Evolutionary conservation across 37 sponge, comb jelly and placozoan genomes (phyloP), one percentile per base, ranked within the genome.

Genomic region (Tethya wilhelma): DNA sequence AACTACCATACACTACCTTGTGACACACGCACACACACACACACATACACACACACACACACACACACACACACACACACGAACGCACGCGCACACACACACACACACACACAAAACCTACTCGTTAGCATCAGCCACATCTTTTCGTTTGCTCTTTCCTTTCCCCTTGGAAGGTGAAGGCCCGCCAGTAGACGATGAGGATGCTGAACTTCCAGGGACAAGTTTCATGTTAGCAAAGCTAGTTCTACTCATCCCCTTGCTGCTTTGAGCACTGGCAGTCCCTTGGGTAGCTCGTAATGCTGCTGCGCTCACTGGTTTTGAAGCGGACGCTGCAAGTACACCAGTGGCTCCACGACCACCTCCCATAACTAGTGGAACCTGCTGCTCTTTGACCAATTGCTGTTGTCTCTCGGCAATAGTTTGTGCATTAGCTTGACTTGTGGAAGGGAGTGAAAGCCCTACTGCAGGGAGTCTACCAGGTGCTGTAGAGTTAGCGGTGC

Each of bases 171-270:
- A n/a, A n/a, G n/a, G n/a, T n/a, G n/a, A n/a, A n/a, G n/a, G n/a
- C 60, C 25, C 33, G 5, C 45, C 29, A n/a, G 59, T 63, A 42
- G 59, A 44, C 28, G 62, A 4, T 19, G 63, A 44, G 2, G 71
- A 26, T 20, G 26, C 32, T 29, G 72, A 39, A 39, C 12, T 29
- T 11, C 67, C 67, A 17, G 59, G 72, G 14, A 70, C 28, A 30
- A 59, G 62, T 38, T 83, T 83, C 42, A 83, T 38, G 43, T 74
- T 31, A 26, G 66, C 75, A 62, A 83, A 74, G 25, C 75, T 45
- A 19, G 67, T 65, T 39, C 49, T 74, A 39, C 59, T 31, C 33
- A 23, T 26, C 41, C 33, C 46, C 55, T 26, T 56, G 4, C 45
- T 29, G 17, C 44, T 26, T 33, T 29, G n/a, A 28, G 11, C 57